Percentiles rank a stretch among this genome's conserved stretches.
These are phyloP conservation scores for Melitaea athalia DNA, from an alignment of 2,888 invertebrate species.

Conservation along the genomic window DNA sequence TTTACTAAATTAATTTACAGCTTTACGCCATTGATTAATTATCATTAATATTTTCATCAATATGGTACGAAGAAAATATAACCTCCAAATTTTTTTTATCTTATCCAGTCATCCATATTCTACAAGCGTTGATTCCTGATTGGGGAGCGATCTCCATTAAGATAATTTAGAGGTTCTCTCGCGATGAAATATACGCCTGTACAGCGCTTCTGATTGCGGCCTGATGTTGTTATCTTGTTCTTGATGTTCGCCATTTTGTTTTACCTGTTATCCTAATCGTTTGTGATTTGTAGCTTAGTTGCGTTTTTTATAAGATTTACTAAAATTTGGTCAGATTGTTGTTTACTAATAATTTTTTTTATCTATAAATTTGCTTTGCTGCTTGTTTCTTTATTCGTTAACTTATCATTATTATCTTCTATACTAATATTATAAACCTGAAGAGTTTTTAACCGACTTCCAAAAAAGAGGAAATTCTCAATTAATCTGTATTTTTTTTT, in stretches of 20 bases:
- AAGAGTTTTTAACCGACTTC: too few relatives aligned
- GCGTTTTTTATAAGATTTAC: background rate
- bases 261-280: constrained; percentile 47
- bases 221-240: constrained; percentile 65
- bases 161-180: constrained; percentile 77
- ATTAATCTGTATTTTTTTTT: too few relatives aligned
- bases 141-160: constrained; percentile 77
- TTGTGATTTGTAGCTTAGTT: constrained; percentile 22
- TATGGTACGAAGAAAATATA: too few relatives aligned
- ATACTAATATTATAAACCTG: too few relatives aligned
- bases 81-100: background rate
- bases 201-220: constrained; percentile 58
- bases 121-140: constrained; percentile 50
- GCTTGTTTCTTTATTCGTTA: too few relatives aligned
- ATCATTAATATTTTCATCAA: too few relatives aligned
- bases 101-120: constrained; percentile 5
- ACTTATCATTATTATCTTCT: too few relatives aligned
- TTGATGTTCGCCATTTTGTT: constrained; percentile 61
- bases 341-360: background rate
- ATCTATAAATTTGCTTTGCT: too few relatives aligned
- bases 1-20: too few relatives aligned
- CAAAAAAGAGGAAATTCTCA: too few relatives aligned
- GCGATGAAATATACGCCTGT: constrained; percentile 67
- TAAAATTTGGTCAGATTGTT: background rate
- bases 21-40: too few relatives aligned